These are phyloP conservation scores for Brenthis ino DNA, from an alignment of 2,888 invertebrate species.

Conservation along the genomic window DNA sequence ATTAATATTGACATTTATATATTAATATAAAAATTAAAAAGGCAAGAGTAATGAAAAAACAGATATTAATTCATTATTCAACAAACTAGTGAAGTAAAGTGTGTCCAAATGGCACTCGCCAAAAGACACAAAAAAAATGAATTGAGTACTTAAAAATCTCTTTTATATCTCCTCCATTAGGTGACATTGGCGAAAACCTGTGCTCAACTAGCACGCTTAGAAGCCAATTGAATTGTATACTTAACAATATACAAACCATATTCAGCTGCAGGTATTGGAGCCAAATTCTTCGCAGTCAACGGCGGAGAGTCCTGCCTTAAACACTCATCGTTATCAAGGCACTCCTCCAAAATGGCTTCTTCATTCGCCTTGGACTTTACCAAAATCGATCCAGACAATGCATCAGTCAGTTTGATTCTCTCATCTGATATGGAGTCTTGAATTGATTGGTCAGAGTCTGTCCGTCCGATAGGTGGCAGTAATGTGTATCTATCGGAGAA, in stretches of 20 bases:
- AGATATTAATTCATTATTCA: too few species aligned
- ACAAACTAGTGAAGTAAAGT: too few species aligned
- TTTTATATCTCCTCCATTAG: too few species aligned
- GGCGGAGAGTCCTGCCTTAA: constrained; percentile 47
- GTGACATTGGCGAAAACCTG: too few species aligned
- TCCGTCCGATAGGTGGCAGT: constrained; percentile 60
- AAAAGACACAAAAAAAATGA: too few species aligned
- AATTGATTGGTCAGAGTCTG: constrained; percentile 52
- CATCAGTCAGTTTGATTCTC: constrained; percentile 46
- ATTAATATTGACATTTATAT: too few species aligned
- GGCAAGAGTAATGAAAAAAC: too few species aligned
- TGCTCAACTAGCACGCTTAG: too few species aligned
- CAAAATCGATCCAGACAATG: constrained; percentile 54
- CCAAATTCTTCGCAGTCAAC: constrained; percentile 48
- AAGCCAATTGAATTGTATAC: background rate
- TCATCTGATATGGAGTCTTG: constrained; percentile 34
- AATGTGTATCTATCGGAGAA: constrained; percentile 62
- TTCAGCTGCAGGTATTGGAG: constrained; percentile 55
- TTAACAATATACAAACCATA: constrained; percentile 51
- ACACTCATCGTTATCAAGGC: constrained; percentile 46
- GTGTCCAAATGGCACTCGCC: too few species aligned
- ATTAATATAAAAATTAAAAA: too few species aligned
- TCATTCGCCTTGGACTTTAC: constrained; percentile 51
- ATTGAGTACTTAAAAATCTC: too few species aligned
- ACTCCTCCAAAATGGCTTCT: constrained; percentile 58